phyloP scores from a whole-genome alignment of 2,888 invertebrate species.

The Heliconius ismenius region DNA sequence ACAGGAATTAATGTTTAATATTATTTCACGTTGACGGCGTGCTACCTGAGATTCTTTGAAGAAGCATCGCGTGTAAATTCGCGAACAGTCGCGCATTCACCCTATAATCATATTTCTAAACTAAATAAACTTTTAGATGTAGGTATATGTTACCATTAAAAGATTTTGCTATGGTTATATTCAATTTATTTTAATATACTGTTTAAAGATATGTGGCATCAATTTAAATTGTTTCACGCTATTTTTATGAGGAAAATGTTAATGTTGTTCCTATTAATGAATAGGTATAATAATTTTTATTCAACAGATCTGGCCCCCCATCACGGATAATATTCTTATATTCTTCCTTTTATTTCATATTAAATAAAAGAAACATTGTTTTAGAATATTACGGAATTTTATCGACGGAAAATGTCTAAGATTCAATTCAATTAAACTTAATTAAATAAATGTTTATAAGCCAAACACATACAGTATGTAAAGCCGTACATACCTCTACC shows the following conservation, averaged over 20 bases:
- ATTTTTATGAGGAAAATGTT: neutral
- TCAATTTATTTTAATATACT: neutral
- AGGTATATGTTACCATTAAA: slow-evolving; percentile 28
- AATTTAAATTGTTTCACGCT: neutral
- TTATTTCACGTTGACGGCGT: slow-evolving; percentile 34
- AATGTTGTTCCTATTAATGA: neutral
- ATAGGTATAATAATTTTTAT: neutral
- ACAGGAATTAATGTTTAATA: slow-evolving; percentile 31
- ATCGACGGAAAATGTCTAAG: too few relatives aligned
- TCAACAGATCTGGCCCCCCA: too few relatives aligned
- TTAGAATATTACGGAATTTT: too few relatives aligned
- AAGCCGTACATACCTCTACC: too few relatives aligned
- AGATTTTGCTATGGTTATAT: slow-evolving; percentile 15
- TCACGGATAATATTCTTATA: too few relatives aligned
- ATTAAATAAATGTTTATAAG: too few relatives aligned
- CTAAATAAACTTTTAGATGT: slow-evolving; percentile 32
- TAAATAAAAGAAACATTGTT: too few relatives aligned
- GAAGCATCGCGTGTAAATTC: slow-evolving; percentile 64
- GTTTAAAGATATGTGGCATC: neutral
- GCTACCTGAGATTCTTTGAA: slow-evolving; percentile 75
- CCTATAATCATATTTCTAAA: slow-evolving; percentile 40
- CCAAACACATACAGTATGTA: too few relatives aligned
- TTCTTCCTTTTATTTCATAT: too few relatives aligned
- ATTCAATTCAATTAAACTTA: too few relatives aligned
- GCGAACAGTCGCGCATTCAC: slow-evolving; percentile 30